Percentiles rank a stretch among this genome's conserved stretches.
phyloP scores from a whole-genome alignment of 2,888 invertebrate genomes.

The Acrocera orbiculus region DNA sequence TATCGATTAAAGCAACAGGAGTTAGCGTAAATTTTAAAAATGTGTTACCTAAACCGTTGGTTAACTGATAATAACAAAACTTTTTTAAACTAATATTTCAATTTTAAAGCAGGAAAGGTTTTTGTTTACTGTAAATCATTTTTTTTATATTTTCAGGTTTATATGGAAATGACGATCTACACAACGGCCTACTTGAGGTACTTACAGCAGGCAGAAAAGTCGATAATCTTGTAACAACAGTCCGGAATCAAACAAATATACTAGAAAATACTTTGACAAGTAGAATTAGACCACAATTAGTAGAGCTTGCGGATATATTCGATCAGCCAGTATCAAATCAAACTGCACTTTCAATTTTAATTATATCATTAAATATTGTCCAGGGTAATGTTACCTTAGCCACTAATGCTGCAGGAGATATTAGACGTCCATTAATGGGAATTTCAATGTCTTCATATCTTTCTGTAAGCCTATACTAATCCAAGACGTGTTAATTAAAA shows the following conservation, averaged over 20 bases:
- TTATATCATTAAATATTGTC: constrained; percentile 50
- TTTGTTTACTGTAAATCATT: too few relatives aligned
- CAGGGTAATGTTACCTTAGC: constrained; percentile 59
- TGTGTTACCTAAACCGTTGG: not conserved
- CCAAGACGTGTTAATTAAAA: constrained; percentile 4
- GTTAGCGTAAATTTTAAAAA: not conserved
- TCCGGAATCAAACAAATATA: constrained; percentile 65
- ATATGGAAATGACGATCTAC: constrained; percentile 88
- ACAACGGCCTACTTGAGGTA: constrained; percentile 73
- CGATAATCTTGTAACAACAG: constrained; percentile 58
- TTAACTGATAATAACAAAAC: too few relatives aligned
- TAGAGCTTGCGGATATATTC: constrained; percentile 54
- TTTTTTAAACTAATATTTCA: too few relatives aligned
- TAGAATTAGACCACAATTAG: constrained; percentile 50
- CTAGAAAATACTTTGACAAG: constrained; percentile 56
- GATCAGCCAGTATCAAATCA: constrained; percentile 62
- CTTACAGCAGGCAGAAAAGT: constrained; percentile 65
- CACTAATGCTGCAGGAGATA: constrained; percentile 56
- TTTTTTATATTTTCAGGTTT: constrained; percentile 33
- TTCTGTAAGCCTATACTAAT: constrained; percentile 20
- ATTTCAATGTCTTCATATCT: constrained; percentile 48
- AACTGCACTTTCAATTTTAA: constrained; percentile 52
- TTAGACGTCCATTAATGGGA: constrained; percentile 50
- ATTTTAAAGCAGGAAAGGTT: too few relatives aligned
- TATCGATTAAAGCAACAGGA: not conserved